Evolutionary conservation across 2,113 vertebrate species (phyloP), one percentile per base, ranked within the genome.

Genomic region (Cygnus buccinator): DNA sequence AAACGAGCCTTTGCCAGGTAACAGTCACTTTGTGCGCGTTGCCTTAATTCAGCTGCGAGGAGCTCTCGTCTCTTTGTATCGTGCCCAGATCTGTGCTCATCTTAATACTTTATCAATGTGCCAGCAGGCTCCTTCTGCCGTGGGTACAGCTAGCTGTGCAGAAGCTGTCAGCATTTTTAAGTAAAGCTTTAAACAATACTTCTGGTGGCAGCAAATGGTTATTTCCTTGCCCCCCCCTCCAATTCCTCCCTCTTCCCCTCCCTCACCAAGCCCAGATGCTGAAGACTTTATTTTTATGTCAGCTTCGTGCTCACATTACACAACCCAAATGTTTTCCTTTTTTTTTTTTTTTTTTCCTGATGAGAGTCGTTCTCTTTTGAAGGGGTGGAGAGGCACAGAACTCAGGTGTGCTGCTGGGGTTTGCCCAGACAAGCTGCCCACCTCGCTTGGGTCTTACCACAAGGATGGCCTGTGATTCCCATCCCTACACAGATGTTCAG

Each of bases 71-170:
- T 71, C 52, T 88, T 59, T 89, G 35, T 72, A 82, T 82, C 19
- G 0, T 90, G 65, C 83, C 76, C 65, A 72, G 74, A 89, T 93
- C 83, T 92, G 31, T 0, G 5, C 76, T 89, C 2, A 0, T 73
- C 90, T 94, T 95, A 92, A 92, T 95, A 86, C 93, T 96, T 94
- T 95, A 94, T 93, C 93, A 86, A 48, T 83, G 85, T 93, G 82
- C 92, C 82, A 94, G 90, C 85, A 96, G 62, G 70, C 88, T 89
- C 84, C 37, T 87, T 93, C 86, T 81, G 2, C 63, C 4, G 0
- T 79, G 83, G 70, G 71, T 94, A 94, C 88, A 94, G 35, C 35
- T 35, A 35, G 88, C 86, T 94, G 90, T 89, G 83, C 80, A 86
- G 84, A 94, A 94, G 57, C 89, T 92, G 83, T 83, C 95, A 80